Evolutionary conservation across 2,797 vertebrate genomes (phyloP).

Genomic region (Enteromius fasciolatus): DNA sequence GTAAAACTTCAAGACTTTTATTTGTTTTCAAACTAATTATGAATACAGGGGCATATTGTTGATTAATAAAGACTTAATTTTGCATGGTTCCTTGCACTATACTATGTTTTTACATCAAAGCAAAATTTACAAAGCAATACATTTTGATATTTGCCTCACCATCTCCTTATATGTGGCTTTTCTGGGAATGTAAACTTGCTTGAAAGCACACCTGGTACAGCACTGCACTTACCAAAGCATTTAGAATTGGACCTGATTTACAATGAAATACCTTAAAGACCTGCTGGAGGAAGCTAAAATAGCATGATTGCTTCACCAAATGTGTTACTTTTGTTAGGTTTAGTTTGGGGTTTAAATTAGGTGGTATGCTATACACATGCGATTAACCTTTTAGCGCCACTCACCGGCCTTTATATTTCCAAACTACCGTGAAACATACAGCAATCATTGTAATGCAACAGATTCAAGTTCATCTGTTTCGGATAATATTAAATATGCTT

Average conservation of each 20-base stretch:
- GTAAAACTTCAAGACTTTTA: background rate
- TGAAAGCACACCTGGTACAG: background rate
- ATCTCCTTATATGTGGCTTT: background rate
- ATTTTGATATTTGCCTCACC: background rate
- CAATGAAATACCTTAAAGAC: background rate
- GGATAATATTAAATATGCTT: background rate
- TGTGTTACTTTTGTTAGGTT: background rate
- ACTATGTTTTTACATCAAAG: background rate
- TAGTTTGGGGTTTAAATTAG: background rate
- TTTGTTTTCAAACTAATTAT: background rate
- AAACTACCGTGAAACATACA: background rate
- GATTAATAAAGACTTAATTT: background rate
- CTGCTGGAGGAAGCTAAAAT: background rate
- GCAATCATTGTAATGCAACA: background rate
- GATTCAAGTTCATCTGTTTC: background rate
- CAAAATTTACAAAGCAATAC: background rate
- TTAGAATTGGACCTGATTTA: background rate
- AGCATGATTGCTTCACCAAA: background rate
- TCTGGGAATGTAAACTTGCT: background rate
- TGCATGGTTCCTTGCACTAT: background rate
- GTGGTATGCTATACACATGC: background rate
- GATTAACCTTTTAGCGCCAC: background rate
- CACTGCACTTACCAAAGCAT: background rate
- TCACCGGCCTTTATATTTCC: background rate
- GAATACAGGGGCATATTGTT: background rate